Base-by-base conservation (phyloP, 1,140 invertebrate genomes). In the Anastatus disparis region DNA sequence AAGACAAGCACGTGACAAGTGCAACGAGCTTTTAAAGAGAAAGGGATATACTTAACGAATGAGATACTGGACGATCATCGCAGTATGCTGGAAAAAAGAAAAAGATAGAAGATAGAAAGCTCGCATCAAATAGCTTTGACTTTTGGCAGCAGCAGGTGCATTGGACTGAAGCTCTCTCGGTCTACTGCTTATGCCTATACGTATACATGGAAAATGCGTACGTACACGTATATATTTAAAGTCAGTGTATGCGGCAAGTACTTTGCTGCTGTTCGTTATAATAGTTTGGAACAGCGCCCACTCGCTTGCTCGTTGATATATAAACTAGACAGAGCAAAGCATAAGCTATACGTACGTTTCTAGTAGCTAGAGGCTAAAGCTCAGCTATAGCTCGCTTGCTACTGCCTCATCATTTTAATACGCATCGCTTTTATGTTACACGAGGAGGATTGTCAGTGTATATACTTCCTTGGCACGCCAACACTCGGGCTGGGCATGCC, bases 391-490 rank as follows among this genome's bases (percentile, higher is more conserved):
- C 75, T 35, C 31, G 31, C 31, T 35, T 6, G 31, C 31, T 35
- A 35, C n/a, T n/a, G n/a, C n/a, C n/a, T 72, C 73, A 78, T 80
- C 77, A 76, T 75, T 75, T 78, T 77, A 76, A 80, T 76, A 76
- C 76, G 72, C 73, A 71, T 70, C 62, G 70, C 63, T 77, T 78
- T 78, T n/a, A n/a, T n/a, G n/a, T n/a, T n/a, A n/a, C n/a, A n/a
- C n/a, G n/a, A n/a, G n/a, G n/a, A n/a, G n/a, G n/a, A n/a, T n/a
- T n/a, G n/a, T 71, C 72, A 65, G 48, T 69, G 6, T 59, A 70
- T 31, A 17, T 20, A 8, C 74, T 75, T 72, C 70, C 73, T 74
- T 77, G 75, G 75, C 75, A 76, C 65, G 73, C 68, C 61, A 62
- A 26, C 72, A 31, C 65, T 71, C 56, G 50, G 58, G 56, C 59